Evolutionary conservation across 2,113 vertebrate species (phyloP), one percentile per base, ranked within the genome.

Genomic region (Calidris pygmaea): DNA sequence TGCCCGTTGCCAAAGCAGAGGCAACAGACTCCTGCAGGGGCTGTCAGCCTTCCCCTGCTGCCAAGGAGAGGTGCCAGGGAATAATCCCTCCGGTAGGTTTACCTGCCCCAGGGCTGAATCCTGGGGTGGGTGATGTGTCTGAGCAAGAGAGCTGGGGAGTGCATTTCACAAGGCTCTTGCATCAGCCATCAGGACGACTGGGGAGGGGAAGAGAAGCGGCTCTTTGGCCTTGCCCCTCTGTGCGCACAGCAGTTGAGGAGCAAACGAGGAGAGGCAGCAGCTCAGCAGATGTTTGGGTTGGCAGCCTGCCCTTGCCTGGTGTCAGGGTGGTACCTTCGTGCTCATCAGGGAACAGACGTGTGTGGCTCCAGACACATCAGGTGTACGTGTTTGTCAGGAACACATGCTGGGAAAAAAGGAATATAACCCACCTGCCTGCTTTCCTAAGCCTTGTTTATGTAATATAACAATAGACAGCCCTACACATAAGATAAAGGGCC

Each of bases 101-200:
- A 47, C 32, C 41, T 76, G 35, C 12, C 18, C 21, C 14, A 34
- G 39, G 19, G 35, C 10, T 0, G 0, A 82, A 37, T 41, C 23
- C 43, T 30, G 56, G 24, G 1, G 0, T 1, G 1, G n/a, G 30
- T 34, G 37, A 71, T 24, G 7, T 37, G 50, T 9, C 50, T 78
- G 35, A 68, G 48, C 76, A 43, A 15, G 58, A 68, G 16, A 24
- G 24, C 24, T 66, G 37, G 21, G 22, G 34, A 66, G 23, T 0
- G 1, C 0, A 0, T 71, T 72, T 59, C 6, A 0, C 50, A 30
- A 66, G 0, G 1, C 30, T 29, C 55, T 47, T 72, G 23, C 43
- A 41, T 74, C 35, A 39, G 43, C 9, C 3, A 1, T 20, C 1
- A 5, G 34, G 15, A 30, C 41, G 16, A 65, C 29, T 14, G 21